Conservation (phyloP, 2,797 vertebrate species). For the Petrocephalus sullivani region DNA sequence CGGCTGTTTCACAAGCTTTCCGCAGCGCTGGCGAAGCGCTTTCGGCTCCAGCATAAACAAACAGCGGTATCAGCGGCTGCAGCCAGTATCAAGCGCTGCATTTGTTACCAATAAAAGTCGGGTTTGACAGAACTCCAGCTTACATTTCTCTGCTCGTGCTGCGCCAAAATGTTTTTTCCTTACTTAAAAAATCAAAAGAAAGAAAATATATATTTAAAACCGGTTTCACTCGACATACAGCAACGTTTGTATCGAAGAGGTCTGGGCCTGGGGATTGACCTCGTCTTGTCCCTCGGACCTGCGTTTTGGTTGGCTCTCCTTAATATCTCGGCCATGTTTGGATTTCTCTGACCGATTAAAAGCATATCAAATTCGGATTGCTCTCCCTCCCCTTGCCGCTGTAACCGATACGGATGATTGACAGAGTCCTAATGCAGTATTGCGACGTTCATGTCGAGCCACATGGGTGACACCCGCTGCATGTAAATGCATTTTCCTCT, state of each 20-base stretch:
- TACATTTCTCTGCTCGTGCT: slow-evolving; percentile 53
- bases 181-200: slow-evolving; percentile 45
- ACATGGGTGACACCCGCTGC: slow-evolving; percentile 52
- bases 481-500: slow-evolving; percentile 38
- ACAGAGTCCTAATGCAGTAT: slow-evolving; percentile 61
- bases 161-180: slow-evolving; percentile 56
- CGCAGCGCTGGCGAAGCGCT: slow-evolving; percentile 61
- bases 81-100: slow-evolving; percentile 63
- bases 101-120: slow-evolving; percentile 70
- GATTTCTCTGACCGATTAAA: slow-evolving; percentile 61
- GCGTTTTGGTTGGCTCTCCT: slow-evolving; percentile 44
- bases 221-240: neutral
- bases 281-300: slow-evolving; percentile 37
- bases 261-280: slow-evolving; percentile 35
- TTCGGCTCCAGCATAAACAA: slow-evolving; percentile 72
- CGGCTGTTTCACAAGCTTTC: slow-evolving; percentile 43
- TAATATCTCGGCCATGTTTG: slow-evolving; percentile 54
- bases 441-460: slow-evolving; percentile 50
- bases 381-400: slow-evolving; percentile 48
- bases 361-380: slow-evolving; percentile 66
- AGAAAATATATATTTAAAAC: slow-evolving; percentile 36
- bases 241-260: neutral
- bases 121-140: slow-evolving; percentile 62
- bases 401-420: slow-evolving; percentile 73
- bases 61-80: slow-evolving; percentile 55